phyloP scores from a whole-genome alignment of 2,888 invertebrate genomes.

The Anorthoa munda region DNA sequence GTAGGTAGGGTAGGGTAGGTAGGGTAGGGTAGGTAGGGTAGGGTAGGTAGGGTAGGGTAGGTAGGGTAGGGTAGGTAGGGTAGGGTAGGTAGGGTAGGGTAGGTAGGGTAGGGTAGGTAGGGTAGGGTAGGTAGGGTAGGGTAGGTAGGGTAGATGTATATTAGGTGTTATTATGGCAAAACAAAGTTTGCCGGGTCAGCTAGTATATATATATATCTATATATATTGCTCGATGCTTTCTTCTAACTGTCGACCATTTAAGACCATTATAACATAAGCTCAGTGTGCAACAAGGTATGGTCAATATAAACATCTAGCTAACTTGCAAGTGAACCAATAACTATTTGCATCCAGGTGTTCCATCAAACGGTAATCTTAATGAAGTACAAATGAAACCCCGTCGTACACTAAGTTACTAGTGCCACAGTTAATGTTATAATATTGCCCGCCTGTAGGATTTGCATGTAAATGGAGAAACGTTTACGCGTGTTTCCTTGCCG shows the following conservation, averaged over 20 bases:
- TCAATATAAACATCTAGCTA: neutral
- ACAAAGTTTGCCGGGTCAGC: no score
- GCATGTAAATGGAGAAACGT: constrained; percentile 26
- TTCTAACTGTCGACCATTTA: neutral
- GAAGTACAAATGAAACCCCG: constrained; percentile 15
- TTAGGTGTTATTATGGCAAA: no score
- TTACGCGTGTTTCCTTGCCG: constrained; percentile 10
- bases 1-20: no score
- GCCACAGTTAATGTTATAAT: constrained; percentile 30
- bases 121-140: no score
- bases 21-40: no score
- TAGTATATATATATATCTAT: no score
- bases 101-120: no score
- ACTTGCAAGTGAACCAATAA: neutral
- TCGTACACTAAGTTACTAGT: constrained; percentile 7
- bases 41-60: no score
- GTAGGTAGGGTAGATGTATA: no score
- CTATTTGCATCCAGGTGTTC: neutral
- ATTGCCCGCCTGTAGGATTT: constrained; percentile 26
- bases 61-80: no score
- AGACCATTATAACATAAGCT: neutral
- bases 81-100: no score
- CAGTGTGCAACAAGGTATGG: neutral
- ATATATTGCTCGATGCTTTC: neutral
- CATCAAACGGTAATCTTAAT: constrained; percentile 24